These are phyloP conservation scores for Sarcoramphus papa DNA, from an alignment of 2,797 vertebrate species.

Conservation along the genomic window DNA sequence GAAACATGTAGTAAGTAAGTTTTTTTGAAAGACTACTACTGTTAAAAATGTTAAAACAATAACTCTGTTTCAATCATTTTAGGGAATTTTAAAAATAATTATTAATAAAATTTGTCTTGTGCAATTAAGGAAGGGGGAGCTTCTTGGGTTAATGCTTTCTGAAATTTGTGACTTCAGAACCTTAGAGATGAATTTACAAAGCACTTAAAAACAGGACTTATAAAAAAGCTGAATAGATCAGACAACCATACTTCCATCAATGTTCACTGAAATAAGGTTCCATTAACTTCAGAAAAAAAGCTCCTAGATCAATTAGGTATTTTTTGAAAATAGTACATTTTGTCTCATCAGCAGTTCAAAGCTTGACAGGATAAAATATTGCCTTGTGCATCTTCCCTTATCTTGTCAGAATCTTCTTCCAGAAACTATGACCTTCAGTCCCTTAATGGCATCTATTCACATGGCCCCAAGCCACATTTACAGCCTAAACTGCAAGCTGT, in stretches of 20 bases:
- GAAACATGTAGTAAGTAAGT: not conserved
- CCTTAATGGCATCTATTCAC: not conserved
- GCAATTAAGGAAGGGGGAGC: not conserved
- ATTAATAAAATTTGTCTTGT: not conserved
- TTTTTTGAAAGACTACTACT: not conserved
- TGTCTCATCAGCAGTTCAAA: not conserved
- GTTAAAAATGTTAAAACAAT: not conserved
- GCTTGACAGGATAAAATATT: slow-evolving; percentile 6
- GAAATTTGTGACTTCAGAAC: not conserved
- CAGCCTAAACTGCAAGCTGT: not conserved
- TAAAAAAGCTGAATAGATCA: not conserved
- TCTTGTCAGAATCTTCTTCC: slow-evolving; percentile 1
- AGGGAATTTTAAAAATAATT: not conserved
- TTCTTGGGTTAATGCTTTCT: not conserved
- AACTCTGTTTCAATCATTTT: not conserved
- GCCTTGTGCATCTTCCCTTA: not conserved
- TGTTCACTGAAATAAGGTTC: not conserved
- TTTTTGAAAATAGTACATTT: not conserved
- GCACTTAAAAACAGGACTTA: not conserved
- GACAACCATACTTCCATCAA: not conserved
- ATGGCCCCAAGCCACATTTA: not conserved
- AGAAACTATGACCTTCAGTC: not conserved
- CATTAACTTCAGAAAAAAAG: not conserved
- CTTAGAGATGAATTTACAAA: not conserved
- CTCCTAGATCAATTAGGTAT: not conserved